These are phyloP conservation scores for Polypterus bichir DNA, from an alignment of 2,113 vertebrate species.

Conservation along the genomic window DNA sequence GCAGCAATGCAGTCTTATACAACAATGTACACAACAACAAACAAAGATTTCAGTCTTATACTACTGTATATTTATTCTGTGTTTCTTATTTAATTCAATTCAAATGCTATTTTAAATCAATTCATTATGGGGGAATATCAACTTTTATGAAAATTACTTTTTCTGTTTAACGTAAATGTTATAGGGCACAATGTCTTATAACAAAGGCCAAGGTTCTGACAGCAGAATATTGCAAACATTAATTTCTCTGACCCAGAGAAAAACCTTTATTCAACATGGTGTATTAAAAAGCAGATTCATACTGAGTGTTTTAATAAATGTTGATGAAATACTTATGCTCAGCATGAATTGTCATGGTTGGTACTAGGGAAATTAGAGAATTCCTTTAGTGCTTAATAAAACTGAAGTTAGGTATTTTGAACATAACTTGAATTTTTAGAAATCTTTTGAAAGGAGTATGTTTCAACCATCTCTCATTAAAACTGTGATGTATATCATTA, in stretches of 20 bases:
- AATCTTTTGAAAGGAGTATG: too few species aligned
- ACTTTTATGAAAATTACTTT: conserved; percentile 55
- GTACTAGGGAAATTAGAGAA: background rate
- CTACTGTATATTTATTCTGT: conserved; percentile 36
- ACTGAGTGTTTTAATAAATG: background rate
- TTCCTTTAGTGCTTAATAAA: too few species aligned
- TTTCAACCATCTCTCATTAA: too few species aligned
- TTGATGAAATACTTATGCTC: background rate
- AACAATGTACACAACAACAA: too few species aligned
- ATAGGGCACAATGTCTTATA: conserved; percentile 69
- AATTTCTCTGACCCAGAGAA: background rate
- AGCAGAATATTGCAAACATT: too few species aligned
- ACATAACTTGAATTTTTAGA: too few species aligned
- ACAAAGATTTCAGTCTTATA: too few species aligned
- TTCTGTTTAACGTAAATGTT: conserved; percentile 76
- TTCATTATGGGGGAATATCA: conserved; percentile 73
- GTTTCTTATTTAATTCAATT: conserved; percentile 72
- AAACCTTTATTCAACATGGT: background rate
- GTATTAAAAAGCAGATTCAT: background rate
- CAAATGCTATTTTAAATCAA: conserved; percentile 66
- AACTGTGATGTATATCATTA: too few species aligned
- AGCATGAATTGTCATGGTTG: background rate
- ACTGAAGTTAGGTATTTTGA: too few species aligned
- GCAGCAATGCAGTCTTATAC: too few species aligned
- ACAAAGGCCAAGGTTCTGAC: too few species aligned